A percentile compares a stretch with the other conserved stretches of the same genome.
Evolutionary conservation across 2,888 invertebrate genomes (phyloP).

Genomic region (Trachelus tabidus): DNA sequence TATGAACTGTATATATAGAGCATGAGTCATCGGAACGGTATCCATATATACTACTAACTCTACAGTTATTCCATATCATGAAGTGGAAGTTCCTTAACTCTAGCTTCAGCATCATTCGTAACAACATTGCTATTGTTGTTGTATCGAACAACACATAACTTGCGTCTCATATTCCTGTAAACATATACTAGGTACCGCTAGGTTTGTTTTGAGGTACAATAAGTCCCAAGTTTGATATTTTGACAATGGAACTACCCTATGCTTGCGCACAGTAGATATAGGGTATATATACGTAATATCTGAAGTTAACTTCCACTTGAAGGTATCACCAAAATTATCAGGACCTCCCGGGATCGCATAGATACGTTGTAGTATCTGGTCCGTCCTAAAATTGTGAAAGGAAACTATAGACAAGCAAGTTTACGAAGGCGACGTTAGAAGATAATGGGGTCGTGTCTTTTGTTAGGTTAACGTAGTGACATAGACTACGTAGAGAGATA

Average conservation of each 20-base stretch:
- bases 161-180: neutral
- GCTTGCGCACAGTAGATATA: neutral
- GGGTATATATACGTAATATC: neutral
- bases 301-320: neutral
- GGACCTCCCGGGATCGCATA: neutral
- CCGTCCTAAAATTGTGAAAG: neutral
- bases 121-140: neutral
- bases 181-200: neutral
- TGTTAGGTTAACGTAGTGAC: slow-evolving; percentile 5
- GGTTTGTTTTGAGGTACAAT: neutral
- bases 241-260: neutral
- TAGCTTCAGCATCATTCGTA: slow-evolving; percentile 25
- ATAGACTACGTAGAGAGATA: neutral
- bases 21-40: neutral
- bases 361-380: neutral
- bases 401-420: neutral
- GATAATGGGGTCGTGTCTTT: neutral
- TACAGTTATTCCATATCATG: slow-evolving; percentile 12
- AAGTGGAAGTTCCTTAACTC: slow-evolving; percentile 5
- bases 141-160: neutral
- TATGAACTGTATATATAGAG: neutral
- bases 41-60: slow-evolving; percentile 30
- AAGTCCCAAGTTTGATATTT: neutral
- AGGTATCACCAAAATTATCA: neutral
- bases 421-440: neutral